Evolutionary conservation across 2,888 invertebrate genomes (phyloP), one percentile per base, ranked within the genome.

Genomic region (Gastrophysa polygoni): DNA sequence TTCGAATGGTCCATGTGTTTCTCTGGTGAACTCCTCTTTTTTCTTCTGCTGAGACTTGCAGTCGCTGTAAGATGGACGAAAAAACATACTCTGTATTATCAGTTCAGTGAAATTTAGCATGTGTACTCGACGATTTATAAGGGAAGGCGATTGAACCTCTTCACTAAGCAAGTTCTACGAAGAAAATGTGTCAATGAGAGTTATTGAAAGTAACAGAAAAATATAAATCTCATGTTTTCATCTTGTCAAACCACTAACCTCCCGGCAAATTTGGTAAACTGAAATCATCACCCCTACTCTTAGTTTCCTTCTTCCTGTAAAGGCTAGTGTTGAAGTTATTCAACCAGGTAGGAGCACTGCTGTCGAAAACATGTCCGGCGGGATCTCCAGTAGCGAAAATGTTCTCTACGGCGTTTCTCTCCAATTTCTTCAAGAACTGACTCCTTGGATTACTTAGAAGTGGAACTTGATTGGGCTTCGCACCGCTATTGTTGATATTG

Each of bases 221-320:
- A n/a, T n/a, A n/a, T n/a, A n/a, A n/a, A n/a, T n/a, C n/a, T n/a
- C n/a, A n/a, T n/a, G n/a, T n/a, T n/a, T n/a, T n/a, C n/a, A n/a
- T n/a, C n/a, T n/a, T n/a, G n/a, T n/a, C n/a, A n/a, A n/a, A 8
- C 1, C n/a, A 50, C 58, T 49, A 80, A 86, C 88, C 88, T 80
- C 88, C 88, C 5, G 87, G 86, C 20, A 88, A 83, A 73, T 86
- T 86, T 0, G 89, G 89, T 64, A 89, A 78, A 0, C 83, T 85
- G 61, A 88, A 84, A 63, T 87, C 86, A 1, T 84, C 84, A 59
- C 69, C 72, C 54, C 73, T 74, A 16, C 57, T 69, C 59, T 73
- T 77, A 20, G 66, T 68, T 63, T 74, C 76, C 61, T 69, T 73
- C 60, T 72, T 78, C 51, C 66, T 72, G 28, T 63, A 61, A 1